Evolutionary conservation across 2,113 vertebrate species (phyloP).

Genomic region (Sylvia atricapilla): DNA sequence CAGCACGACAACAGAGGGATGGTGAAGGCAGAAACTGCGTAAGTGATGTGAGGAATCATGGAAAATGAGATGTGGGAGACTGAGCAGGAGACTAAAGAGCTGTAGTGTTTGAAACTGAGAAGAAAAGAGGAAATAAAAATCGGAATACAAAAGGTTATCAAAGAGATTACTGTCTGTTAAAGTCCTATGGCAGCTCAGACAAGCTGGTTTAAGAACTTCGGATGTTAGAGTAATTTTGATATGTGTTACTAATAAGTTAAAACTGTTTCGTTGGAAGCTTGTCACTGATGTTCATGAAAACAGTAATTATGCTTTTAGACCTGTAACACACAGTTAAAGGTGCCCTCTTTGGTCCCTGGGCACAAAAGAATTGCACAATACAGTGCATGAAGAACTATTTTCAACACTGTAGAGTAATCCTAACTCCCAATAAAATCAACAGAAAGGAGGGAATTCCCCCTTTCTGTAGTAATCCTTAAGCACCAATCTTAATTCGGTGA

Average conservation of each 20-base stretch:
- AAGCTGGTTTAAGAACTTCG: background rate
- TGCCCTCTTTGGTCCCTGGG: background rate
- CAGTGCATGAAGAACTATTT: fast-evolving
- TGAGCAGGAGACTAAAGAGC: background rate
- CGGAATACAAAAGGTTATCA: background rate
- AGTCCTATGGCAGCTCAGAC: background rate
- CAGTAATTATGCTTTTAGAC: background rate
- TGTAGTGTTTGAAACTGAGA: background rate
- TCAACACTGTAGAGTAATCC: background rate
- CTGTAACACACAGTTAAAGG: background rate
- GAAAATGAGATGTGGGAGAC: background rate
- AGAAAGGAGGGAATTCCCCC: background rate
- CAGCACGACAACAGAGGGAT: background rate
- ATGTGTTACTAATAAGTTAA: background rate
- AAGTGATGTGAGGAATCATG: background rate
- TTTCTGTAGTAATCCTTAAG: background rate
- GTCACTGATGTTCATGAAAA: background rate
- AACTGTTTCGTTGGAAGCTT: background rate
- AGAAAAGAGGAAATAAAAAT: background rate
- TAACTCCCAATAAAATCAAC: background rate
- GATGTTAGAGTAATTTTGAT: background rate
- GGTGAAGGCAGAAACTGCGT: background rate
- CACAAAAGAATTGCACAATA: background rate
- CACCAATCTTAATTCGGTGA: background rate
- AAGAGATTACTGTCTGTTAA: background rate